phyloP scores from a whole-genome alignment of 2,113 vertebrate species.

The Apeltes quadracus region DNA sequence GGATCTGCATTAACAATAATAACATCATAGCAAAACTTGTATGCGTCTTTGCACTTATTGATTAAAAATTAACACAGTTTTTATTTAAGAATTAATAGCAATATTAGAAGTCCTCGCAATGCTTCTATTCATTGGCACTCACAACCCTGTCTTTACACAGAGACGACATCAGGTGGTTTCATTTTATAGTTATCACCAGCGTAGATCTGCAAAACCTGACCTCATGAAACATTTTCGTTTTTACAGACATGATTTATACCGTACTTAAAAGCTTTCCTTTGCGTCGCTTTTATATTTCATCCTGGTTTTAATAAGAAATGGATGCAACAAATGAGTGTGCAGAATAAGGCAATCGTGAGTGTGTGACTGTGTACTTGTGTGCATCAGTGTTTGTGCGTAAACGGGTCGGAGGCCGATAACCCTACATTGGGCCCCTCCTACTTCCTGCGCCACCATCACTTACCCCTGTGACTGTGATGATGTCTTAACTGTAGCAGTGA shows the following conservation, averaged over 20 bases:
- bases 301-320: background rate
- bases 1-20: background rate
- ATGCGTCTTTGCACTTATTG: background rate
- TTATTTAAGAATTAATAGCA: background rate
- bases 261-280: background rate
- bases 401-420: conserved; percentile 27
- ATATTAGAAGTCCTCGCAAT: background rate
- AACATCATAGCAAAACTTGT: background rate
- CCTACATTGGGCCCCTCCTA: conserved; percentile 40
- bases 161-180: background rate
- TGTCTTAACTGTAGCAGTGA: conserved; percentile 66
- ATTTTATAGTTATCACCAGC: background rate
- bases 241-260: conserved; percentile 1
- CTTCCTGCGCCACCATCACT: conserved; percentile 54
- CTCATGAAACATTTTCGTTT: background rate
- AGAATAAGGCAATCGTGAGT: background rate
- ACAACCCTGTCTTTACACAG: background rate
- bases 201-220: background rate
- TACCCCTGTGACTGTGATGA: conserved; percentile 69
- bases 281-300: background rate
- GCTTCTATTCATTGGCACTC: background rate
- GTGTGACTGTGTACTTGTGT: background rate
- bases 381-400: conserved; percentile 20
- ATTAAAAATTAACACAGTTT: background rate
- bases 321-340: conserved; percentile 2